phyloP scores from a whole-genome alignment of 1,140 invertebrate genomes.

The Dryas iulia region DNA sequence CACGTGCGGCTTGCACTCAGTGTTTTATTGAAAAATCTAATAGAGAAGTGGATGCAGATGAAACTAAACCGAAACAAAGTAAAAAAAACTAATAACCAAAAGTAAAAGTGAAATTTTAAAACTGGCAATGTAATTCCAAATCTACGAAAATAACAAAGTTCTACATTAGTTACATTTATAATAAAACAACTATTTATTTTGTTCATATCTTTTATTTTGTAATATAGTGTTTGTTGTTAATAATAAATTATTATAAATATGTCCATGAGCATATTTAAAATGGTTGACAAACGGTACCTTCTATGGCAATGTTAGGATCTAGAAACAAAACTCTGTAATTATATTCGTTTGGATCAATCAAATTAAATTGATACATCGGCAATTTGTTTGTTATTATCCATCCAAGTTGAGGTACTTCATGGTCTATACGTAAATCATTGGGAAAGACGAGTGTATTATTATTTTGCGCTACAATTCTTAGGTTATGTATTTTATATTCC shows the following conservation, averaged over 20 bases:
- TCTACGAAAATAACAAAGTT: neutral
- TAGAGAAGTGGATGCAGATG: neutral
- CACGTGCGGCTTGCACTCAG: conserved; percentile 2
- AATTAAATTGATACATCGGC: conserved; percentile 87
- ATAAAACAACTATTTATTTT: neutral
- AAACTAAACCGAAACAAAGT: neutral
- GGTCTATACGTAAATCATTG: conserved; percentile 88
- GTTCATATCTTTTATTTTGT: neutral
- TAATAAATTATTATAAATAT: neutral
- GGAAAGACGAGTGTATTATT: conserved; percentile 86
- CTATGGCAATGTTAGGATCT: conserved; percentile 81
- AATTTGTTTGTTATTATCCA: conserved; percentile 89
- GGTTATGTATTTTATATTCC: conserved; percentile 83
- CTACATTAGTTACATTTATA: neutral
- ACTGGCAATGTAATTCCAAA: too few relatives aligned
- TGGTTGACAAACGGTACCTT: conserved; percentile 82
- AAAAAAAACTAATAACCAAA: neutral
- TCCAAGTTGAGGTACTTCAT: conserved; percentile 84
- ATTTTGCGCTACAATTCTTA: conserved; percentile 83
- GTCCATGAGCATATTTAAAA: neutral
- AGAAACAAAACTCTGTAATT: conserved; percentile 87
- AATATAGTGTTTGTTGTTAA: neutral
- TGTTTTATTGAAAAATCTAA: neutral
- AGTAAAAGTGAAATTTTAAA: neutral
- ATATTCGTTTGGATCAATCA: conserved; percentile 83